Percentiles rank a stretch among this genome's conserved stretches.
Evolutionary conservation across 1,140 invertebrate species (phyloP).

Genomic region (Centruroides sculpturatus): DNA sequence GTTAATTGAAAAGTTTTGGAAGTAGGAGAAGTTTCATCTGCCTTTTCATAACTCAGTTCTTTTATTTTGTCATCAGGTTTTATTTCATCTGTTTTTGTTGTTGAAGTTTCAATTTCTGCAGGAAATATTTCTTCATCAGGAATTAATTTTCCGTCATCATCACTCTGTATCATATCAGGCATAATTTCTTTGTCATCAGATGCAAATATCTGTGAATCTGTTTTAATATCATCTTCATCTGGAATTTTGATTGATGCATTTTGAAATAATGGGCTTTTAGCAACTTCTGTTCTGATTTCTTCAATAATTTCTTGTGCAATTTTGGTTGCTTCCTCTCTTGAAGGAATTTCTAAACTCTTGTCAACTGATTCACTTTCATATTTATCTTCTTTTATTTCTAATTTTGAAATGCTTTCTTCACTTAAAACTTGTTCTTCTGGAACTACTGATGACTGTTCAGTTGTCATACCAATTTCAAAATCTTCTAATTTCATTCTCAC

Average conservation of each 20-base stretch:
- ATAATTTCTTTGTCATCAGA: not conserved
- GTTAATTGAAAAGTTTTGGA: too few species aligned
- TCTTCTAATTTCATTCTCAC: not conserved
- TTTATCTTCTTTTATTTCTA: too few species aligned
- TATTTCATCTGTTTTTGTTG: too few species aligned
- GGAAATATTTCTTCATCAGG: not conserved
- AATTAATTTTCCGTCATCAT: not conserved
- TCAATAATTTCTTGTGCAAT: not conserved
- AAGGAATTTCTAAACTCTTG: too few species aligned
- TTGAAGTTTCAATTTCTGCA: not conserved
- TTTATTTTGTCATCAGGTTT: too few species aligned
- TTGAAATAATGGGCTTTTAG: slow-evolving; percentile 2
- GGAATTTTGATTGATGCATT: slow-evolving; percentile 18
- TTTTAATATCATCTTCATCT: slow-evolving; percentile 21
- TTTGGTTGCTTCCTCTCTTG: not conserved
- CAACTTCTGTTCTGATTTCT: not conserved
- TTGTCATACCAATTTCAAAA: not conserved
- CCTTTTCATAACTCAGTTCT: too few species aligned
- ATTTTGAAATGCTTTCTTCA: too few species aligned
- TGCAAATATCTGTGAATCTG: not conserved
- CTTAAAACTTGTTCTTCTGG: too few species aligned
- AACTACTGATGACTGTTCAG: not conserved
- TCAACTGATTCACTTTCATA: too few species aligned
- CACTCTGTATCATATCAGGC: not conserved
- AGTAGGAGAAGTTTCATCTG: too few species aligned